phyloP scores from a whole-genome alignment of 2,797 vertebrate species.

The Salarias fasciatus region DNA sequence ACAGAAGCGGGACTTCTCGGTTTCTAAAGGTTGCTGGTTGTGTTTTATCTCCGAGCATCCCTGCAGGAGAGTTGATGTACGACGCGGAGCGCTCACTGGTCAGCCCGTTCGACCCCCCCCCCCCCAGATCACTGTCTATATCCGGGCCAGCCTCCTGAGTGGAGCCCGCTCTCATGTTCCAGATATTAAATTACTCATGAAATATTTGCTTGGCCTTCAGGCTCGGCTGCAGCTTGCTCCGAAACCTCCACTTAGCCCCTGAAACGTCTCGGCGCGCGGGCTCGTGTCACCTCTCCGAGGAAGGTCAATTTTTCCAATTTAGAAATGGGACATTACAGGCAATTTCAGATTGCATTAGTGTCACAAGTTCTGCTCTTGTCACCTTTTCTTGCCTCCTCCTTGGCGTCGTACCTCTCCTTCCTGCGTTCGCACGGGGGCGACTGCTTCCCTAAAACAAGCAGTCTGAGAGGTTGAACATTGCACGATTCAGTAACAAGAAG shows the following conservation, averaged over 20 bases:
- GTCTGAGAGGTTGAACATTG: slow-evolving; percentile 70
- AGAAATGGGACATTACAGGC: slow-evolving; percentile 78
- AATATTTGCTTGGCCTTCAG: slow-evolving; percentile 90
- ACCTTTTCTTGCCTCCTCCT: slow-evolving; percentile 53
- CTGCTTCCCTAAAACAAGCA: slow-evolving; percentile 57
- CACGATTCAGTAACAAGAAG: slow-evolving; percentile 66
- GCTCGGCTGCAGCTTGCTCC: slow-evolving; percentile 72
- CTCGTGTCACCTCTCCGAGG: slow-evolving; percentile 81
- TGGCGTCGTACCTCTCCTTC: slow-evolving; percentile 24
- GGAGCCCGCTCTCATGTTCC: slow-evolving; percentile 85
- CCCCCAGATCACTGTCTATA: slow-evolving; percentile 71
- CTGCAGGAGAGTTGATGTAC: slow-evolving; percentile 45
- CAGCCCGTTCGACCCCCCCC: slow-evolving; percentile 40
- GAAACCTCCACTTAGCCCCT: slow-evolving; percentile 77
- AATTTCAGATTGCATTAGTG: slow-evolving; percentile 81
- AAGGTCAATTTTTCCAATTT: slow-evolving; percentile 89
- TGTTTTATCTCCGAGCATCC: slow-evolving; percentile 45
- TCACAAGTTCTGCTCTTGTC: slow-evolving; percentile 74
- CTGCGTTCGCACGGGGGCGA: slow-evolving; percentile 8
- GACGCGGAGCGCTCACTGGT: slow-evolving; percentile 48
- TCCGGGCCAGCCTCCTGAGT: slow-evolving; percentile 70
- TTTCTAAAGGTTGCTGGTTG: slow-evolving; percentile 33
- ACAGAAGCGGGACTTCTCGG: too few species aligned
- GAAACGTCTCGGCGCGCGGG: slow-evolving; percentile 77
- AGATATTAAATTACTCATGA: slow-evolving; percentile 99